Evolutionary conservation across 2,113 vertebrate species (phyloP).

Genomic region (Bostrychus sinensis): DNA sequence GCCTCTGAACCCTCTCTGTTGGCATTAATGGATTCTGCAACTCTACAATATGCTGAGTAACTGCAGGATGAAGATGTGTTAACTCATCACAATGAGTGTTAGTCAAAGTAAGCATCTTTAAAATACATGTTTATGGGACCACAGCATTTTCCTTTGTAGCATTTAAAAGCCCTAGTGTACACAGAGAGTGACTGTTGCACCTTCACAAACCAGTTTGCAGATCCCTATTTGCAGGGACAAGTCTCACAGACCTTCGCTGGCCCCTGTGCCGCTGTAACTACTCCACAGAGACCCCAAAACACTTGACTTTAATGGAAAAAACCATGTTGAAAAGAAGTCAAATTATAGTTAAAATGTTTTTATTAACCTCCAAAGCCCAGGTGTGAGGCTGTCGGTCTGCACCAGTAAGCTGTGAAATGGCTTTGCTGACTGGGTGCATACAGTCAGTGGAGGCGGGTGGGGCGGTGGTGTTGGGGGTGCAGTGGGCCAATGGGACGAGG

Average conservation of each 20-base stretch:
- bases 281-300: constrained; percentile 75
- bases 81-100: constrained; percentile 33
- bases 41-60: constrained; percentile 40
- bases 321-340: constrained; percentile 70
- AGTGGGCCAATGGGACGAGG: constrained; percentile 33
- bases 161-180: constrained; percentile 16
- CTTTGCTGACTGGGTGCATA: constrained; percentile 78
- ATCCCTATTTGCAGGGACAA: constrained; percentile 70
- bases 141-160: constrained; percentile 19
- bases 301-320: constrained; percentile 81
- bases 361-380: constrained; percentile 85
- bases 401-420: constrained; percentile 90
- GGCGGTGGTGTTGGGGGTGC: no score
- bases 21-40: constrained; percentile 61
- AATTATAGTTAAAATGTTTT: constrained; percentile 84
- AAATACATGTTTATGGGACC: no score
- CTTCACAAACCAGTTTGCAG: constrained; percentile 47
- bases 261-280: constrained; percentile 70
- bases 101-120: no score
- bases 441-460: constrained; percentile 51
- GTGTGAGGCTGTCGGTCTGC: constrained; percentile 76
- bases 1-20: constrained; percentile 56
- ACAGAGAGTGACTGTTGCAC: constrained; percentile 6
- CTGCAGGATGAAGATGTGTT: constrained; percentile 34
- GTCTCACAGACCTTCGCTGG: constrained; percentile 54